Evolutionary conservation across 2,113 vertebrate species (phyloP).

Genomic region (Xiphias gladius): DNA sequence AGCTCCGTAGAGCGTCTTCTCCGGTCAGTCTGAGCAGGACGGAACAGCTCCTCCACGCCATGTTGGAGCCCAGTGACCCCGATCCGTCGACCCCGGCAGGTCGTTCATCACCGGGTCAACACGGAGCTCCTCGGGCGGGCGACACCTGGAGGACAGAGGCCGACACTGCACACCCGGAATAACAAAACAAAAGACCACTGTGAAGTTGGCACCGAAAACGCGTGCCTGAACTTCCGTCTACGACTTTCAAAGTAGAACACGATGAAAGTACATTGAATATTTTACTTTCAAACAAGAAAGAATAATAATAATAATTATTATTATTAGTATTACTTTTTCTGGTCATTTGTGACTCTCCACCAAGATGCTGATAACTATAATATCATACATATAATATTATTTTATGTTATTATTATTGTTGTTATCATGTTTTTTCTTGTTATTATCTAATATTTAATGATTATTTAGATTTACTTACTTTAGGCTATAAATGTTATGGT

Average conservation of each 20-base stretch:
- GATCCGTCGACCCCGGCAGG: neutral
- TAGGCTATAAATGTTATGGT: too few species aligned
- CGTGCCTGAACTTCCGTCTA: neutral
- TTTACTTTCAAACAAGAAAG: neutral
- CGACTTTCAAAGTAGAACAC: conserved; percentile 14
- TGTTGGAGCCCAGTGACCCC: conserved; percentile 57
- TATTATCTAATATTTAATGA: too few species aligned
- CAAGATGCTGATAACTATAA: too few species aligned
- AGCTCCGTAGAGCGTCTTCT: conserved; percentile 24
- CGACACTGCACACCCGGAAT: rapidly evolving
- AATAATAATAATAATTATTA: too few species aligned
- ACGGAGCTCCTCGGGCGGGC: neutral
- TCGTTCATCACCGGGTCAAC: conserved; percentile 35
- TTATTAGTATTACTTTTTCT: too few species aligned
- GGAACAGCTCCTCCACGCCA: conserved; percentile 81
- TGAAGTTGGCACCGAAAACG: neutral
- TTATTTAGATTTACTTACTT: too few species aligned
- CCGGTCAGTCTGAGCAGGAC: conserved; percentile 64
- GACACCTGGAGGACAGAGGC: conserved; percentile 26
- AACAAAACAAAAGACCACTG: neutral
- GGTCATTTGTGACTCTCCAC: too few species aligned
- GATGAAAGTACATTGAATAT: neutral
- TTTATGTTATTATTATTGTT: too few species aligned
- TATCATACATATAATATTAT: too few species aligned
- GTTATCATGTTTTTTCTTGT: too few species aligned